A percentile compares a stretch with the other conserved stretches of the same genome.
These are phyloP conservation scores for Dusona sp. DNA, from an alignment of 2,888 invertebrate genomes.

Conservation along the genomic window DNA sequence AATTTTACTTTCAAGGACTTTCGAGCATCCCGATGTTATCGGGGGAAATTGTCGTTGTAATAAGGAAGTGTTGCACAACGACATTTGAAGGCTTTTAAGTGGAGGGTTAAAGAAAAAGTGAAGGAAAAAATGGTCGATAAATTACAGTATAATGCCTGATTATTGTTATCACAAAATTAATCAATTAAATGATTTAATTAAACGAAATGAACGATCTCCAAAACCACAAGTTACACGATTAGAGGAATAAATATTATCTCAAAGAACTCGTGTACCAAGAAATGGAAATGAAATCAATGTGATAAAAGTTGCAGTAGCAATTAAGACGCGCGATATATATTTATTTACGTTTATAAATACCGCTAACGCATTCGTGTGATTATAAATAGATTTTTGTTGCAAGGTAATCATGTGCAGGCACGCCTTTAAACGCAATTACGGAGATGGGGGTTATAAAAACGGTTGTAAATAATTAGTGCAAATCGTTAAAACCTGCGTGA, in stretches of 20 bases:
- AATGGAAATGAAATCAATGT: background rate
- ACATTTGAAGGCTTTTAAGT: background rate
- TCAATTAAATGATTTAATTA: constrained; percentile 31
- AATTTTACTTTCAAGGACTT: constrained; percentile 26
- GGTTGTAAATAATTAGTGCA: constrained; percentile 56
- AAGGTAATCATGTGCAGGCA: background rate
- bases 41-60: constrained; percentile 9
- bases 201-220: constrained; percentile 9
- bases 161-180: constrained; percentile 33
- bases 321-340: background rate
- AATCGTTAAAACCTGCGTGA: constrained; percentile 46
- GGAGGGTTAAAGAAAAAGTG: background rate
- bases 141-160: background rate
- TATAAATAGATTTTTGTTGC: constrained; percentile 44
- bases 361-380: constrained; percentile 45
- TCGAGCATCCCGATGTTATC: constrained; percentile 21
- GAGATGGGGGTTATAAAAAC: constrained; percentile 23
- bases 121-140: background rate
- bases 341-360: background rate
- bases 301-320: constrained; percentile 11
- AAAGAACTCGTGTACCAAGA: background rate
- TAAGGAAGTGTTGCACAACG: constrained; percentile 29
- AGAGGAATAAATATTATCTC: constrained; percentile 15
- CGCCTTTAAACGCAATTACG: constrained; percentile 25
- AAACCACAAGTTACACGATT: background rate